phyloP scores from a whole-genome alignment of 2,888 invertebrate genomes.

The Polymixis flavicincta region DNA sequence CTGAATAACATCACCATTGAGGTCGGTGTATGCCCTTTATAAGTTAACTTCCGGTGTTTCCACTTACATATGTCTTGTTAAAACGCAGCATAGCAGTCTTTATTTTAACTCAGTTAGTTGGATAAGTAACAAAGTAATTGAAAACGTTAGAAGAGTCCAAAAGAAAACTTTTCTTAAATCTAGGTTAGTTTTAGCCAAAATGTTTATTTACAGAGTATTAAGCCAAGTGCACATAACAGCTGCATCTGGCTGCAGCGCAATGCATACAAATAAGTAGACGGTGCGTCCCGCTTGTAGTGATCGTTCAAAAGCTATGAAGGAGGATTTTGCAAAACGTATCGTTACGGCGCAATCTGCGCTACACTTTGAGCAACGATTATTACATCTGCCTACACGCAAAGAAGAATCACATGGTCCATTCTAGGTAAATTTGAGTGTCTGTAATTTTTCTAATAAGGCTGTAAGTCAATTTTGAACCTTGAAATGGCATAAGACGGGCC shows the following conservation, averaged over 20 bases:
- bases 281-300: not conserved
- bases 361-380: not conserved
- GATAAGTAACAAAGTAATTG: no score
- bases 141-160: not conserved
- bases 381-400: not conserved
- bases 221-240: not conserved
- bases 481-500: no score
- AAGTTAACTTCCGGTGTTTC: not conserved
- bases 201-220: not conserved
- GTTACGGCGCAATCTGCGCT: not conserved
- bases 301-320: not conserved
- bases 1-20: no score
- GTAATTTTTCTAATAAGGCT: not conserved
- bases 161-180: not conserved
- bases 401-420: not conserved
- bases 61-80: not conserved
- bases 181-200: not conserved
- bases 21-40: no score
- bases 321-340: not conserved
- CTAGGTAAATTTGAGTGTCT: not conserved
- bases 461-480: no score
- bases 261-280: not conserved
- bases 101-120: not conserved
- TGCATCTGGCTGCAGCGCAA: not conserved
- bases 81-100: not conserved